phyloP scores from a whole-genome alignment of 1,140 invertebrate genomes.

The Drosophila truncata region DNA sequence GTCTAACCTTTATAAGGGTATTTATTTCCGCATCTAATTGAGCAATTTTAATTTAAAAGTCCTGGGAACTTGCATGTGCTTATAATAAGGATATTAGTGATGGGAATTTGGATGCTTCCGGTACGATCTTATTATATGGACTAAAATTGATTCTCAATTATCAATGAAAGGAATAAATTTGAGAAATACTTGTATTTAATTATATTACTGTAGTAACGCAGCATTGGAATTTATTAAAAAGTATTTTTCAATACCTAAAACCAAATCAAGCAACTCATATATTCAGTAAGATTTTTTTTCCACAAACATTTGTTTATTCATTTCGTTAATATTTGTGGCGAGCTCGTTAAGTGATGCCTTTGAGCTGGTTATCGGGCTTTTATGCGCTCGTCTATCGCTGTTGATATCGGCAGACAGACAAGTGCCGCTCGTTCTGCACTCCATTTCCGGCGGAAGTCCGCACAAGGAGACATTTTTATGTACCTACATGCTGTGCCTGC shows the following conservation, averaged over 20 bases:
- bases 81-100: background rate
- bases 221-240: background rate
- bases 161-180: background rate
- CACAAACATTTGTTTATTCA: conserved; percentile 47
- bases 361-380: conserved; percentile 69
- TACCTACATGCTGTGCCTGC: conserved; percentile 26
- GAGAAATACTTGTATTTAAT: too few species aligned
- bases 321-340: conserved; percentile 64
- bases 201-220: background rate
- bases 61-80: conserved; percentile 8
- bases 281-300: background rate
- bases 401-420: conserved; percentile 65
- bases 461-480: conserved; percentile 53
- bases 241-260: background rate
- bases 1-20: conserved; percentile 36
- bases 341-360: conserved; percentile 71
- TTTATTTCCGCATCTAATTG: conserved; percentile 3
- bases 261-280: background rate
- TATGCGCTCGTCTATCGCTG: conserved; percentile 58
- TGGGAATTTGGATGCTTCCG: background rate
- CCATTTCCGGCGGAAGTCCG: conserved; percentile 76
- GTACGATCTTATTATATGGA: too few species aligned
- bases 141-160: background rate
- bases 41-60: conserved; percentile 8
- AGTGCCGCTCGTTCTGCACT: conserved; percentile 61